phyloP scores from a whole-genome alignment of 2,888 invertebrate species.

The Tetragnatha montana region DNA sequence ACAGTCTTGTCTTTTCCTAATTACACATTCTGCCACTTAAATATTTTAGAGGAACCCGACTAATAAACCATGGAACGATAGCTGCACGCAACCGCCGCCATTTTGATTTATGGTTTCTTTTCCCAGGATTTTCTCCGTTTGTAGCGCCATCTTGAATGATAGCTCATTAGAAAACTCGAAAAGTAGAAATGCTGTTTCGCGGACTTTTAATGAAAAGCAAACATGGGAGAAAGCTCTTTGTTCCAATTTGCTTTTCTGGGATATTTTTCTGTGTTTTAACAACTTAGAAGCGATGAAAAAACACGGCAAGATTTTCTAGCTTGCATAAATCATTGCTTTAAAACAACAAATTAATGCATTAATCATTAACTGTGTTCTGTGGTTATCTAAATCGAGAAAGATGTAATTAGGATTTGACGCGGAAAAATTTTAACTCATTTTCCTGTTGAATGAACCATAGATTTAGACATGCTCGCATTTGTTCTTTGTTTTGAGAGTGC shows the following conservation, averaged over 20 bases:
- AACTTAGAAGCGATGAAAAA: background rate
- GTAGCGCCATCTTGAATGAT: background rate
- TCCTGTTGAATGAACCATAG: too few species aligned
- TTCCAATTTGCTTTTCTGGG: background rate
- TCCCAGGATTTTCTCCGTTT: background rate
- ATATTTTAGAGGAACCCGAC: background rate
- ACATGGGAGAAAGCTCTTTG: background rate
- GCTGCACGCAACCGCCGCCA: background rate
- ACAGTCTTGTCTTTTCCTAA: background rate
- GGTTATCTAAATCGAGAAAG: background rate
- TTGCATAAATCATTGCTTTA: background rate
- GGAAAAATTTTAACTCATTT: too few species aligned
- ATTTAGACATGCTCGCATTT: too few species aligned
- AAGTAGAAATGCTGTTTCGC: background rate
- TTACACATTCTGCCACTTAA: background rate
- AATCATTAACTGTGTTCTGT: background rate
- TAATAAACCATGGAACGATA: background rate
- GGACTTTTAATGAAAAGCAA: background rate
- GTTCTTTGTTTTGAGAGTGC: too few species aligned
- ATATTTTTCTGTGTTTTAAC: background rate
- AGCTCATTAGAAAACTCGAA: background rate
- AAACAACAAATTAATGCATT: background rate
- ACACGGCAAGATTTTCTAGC: background rate
- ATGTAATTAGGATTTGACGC: background rate
- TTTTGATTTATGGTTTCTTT: background rate